phyloP scores from a whole-genome alignment of 2,888 invertebrate species.

The Habrosyne pyritoides region DNA sequence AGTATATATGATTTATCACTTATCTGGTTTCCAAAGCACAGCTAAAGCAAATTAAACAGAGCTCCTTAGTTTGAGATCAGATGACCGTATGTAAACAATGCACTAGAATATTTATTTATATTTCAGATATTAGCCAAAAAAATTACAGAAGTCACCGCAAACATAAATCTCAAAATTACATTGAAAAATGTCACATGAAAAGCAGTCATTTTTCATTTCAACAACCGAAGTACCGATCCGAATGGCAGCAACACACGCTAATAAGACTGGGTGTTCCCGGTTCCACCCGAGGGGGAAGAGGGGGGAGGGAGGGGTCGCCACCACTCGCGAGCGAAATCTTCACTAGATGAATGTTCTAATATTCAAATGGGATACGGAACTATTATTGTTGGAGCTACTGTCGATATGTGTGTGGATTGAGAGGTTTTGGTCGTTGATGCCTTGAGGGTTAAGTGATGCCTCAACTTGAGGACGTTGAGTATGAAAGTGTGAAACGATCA shows the following conservation, averaged over 20 bases:
- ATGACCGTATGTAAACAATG: too few relatives aligned
- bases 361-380: slow-evolving; percentile 84
- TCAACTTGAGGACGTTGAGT: background rate
- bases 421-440: slow-evolving; percentile 54
- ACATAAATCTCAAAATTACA: slow-evolving; percentile 15
- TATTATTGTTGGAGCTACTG: slow-evolving; percentile 84
- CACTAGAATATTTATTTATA: too few relatives aligned
- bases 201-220: slow-evolving; percentile 31
- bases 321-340: slow-evolving; percentile 68
- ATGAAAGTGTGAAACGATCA: background rate
- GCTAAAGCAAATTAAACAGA: too few relatives aligned
- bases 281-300: slow-evolving; percentile 37
- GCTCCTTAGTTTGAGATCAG: too few relatives aligned
- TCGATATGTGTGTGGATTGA: slow-evolving; percentile 63
- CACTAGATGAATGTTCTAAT: slow-evolving; percentile 82
- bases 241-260: slow-evolving; percentile 32
- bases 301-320: slow-evolving; percentile 40
- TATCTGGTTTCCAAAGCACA: too few relatives aligned
- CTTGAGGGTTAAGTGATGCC: background rate
- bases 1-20: too few relatives aligned
- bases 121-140: too few relatives aligned
- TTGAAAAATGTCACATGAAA: slow-evolving; percentile 14
- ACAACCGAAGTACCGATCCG: slow-evolving; percentile 32
- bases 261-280: slow-evolving; percentile 32
- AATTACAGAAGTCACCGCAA: background rate